Base-by-base conservation (phyloP, 2,888 invertebrate genomes). In the Perdita meconis region DNA sequence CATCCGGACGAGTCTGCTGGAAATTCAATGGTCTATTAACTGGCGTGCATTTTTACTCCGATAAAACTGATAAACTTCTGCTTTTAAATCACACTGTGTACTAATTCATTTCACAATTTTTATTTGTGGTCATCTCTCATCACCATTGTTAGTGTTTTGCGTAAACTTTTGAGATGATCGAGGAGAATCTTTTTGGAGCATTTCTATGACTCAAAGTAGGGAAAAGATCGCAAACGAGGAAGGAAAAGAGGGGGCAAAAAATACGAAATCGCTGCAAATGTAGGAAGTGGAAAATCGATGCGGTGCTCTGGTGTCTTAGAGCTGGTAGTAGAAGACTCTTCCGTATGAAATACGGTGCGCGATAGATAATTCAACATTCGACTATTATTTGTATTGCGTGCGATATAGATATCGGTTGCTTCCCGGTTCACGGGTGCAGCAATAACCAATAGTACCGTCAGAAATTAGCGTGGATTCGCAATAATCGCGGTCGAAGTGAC, bases 241-340 rank as follows among this genome's bases (percentile, higher is more conserved):
- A 8, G 0, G 22, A 0, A n/a, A 38, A n/a, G n/a, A n/a, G n/a
- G n/a, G 22, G 10, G 2, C n/a, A 47, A 26, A 22, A 26, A 38
- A 24, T 12, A 13, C 19, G 50, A 69, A 56, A 69, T 64, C 19
- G 36, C 30, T 1, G 61, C 30, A 42, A 65, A 70, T 42, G 34
- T 42, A 53, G 59, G 34, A 63, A 77, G 10, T 22, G 56, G 72
- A 68, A 79, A 78, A 79, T 78, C 68, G 68, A 79, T 78, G 72
- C 53, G 38, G 22, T 47, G 42, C 22, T 12, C 42, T 50, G 53
- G 51, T 72, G 56, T 51, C 65, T 61, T 60, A 42, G 40, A 53
- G 24, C 26, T 26, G 53, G 40, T 13, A 22, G 24, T 73, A 10
- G 24, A 38, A 65, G 36, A 16, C 26, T 50, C 55, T 50, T 1